Conservation (phyloP, 2,113 vertebrate genomes). For the Prietella phreatophila region DNA sequence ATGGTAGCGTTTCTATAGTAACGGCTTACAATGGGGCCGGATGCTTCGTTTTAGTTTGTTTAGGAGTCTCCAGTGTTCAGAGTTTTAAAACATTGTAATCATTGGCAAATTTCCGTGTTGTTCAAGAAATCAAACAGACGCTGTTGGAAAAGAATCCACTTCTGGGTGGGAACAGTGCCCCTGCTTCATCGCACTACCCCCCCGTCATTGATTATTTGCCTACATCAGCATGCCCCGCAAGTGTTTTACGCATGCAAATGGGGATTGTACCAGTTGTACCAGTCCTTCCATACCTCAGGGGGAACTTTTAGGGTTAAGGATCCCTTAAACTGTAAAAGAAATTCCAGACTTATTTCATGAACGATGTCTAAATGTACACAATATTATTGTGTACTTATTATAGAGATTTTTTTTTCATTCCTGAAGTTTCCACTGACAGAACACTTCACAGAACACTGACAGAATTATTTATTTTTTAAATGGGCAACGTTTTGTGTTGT, state of each 20-base stretch:
- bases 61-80: neutral
- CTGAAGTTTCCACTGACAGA: neutral
- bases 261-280: neutral
- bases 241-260: neutral
- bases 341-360: neutral
- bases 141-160: neutral
- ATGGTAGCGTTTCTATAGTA: neutral
- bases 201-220: neutral
- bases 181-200: neutral
- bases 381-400: neutral
- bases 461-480: neutral
- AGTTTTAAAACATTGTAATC: too few species aligned
- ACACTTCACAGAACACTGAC: too few species aligned
- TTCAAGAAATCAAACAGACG: neutral
- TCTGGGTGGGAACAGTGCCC: neutral
- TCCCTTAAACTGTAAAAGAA: neutral
- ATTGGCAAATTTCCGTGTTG: neutral
- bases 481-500: neutral
- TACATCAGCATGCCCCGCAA: neutral
- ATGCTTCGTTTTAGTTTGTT: neutral
- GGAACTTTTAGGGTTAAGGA: neutral
- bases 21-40: neutral
- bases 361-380: neutral
- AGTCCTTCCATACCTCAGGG: neutral
- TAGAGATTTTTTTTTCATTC: neutral